A percentile compares a stretch with the other conserved stretches of the same genome.
Conservation (phyloP, 2,888 invertebrate species). For the Andricus curvator region DNA sequence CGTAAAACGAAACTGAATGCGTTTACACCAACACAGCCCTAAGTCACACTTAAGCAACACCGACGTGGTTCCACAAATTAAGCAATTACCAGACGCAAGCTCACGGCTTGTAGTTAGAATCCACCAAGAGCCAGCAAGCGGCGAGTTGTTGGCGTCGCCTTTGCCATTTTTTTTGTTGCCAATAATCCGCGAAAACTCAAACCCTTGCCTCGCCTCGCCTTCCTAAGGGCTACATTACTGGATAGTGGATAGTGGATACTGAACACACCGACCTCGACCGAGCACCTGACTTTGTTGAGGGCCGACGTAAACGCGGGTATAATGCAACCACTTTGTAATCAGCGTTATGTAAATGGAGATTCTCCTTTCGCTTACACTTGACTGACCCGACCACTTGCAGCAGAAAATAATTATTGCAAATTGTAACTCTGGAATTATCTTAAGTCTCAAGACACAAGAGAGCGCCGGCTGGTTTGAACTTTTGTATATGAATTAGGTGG, state of each 20-base stretch:
- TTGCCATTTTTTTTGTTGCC: constrained; percentile 49
- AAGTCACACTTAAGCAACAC: constrained; percentile 59
- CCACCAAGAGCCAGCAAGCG: background rate
- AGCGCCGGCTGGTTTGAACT: background rate
- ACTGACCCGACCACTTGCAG: background rate
- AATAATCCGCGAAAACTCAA: constrained; percentile 36
- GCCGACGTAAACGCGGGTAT: background rate
- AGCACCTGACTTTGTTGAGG: constrained; percentile 31
- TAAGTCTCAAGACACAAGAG: background rate
- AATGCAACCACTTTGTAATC: constrained; percentile 34
- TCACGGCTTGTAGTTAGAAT: constrained; percentile 47
- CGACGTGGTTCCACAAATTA: constrained; percentile 74
- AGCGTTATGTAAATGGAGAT: constrained; percentile 32
- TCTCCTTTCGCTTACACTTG: constrained; percentile 6
- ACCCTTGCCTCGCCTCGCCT: background rate
- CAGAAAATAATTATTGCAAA: constrained; percentile 7
- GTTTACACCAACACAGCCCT: constrained; percentile 58
- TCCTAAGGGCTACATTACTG: constrained; percentile 30
- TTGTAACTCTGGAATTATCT: constrained; percentile 2
- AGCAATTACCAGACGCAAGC: constrained; percentile 72
- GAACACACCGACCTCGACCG: background rate
- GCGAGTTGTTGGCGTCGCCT: constrained; percentile 42
- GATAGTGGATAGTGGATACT: constrained; percentile 2
- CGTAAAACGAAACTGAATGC: constrained; percentile 71
- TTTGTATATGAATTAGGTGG: background rate